Evolutionary conservation across 1,140 invertebrate species (phyloP).

Genomic region (Leptinotarsa undecemlineata): DNA sequence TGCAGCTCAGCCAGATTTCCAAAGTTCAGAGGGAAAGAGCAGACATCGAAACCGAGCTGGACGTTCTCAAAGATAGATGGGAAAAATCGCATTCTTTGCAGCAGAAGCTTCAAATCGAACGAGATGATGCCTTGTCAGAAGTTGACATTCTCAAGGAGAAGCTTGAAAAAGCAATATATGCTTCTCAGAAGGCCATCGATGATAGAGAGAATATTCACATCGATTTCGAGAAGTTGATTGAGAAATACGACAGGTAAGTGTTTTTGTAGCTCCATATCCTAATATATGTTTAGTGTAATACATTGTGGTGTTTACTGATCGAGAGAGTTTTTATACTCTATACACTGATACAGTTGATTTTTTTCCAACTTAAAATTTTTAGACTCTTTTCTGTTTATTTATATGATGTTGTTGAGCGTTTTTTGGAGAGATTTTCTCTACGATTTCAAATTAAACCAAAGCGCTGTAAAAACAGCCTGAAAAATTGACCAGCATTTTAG

Average conservation of each 20-base stretch:
- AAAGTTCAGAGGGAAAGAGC: slow-evolving; percentile 86
- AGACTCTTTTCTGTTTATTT: too few species aligned
- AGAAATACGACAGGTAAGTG: slow-evolving; percentile 88
- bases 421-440: too few species aligned
- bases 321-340: neutral
- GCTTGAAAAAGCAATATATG: slow-evolving; percentile 81
- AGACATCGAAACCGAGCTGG: slow-evolving; percentile 79
- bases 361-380: neutral
- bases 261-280: neutral
- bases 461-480: too few species aligned
- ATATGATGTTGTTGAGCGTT: too few species aligned
- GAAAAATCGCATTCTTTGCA: slow-evolving; percentile 83
- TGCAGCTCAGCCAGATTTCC: slow-evolving; percentile 75
- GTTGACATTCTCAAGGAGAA: slow-evolving; percentile 87
- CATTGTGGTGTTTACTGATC: too few species aligned
- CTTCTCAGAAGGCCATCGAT: slow-evolving; percentile 79
- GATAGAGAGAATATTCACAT: slow-evolving; percentile 86
- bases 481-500: too few species aligned
- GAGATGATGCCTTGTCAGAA: slow-evolving; percentile 82
- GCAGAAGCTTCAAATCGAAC: slow-evolving; percentile 85
- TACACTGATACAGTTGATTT: slow-evolving; percentile 16
- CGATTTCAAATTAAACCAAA: too few species aligned
- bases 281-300: neutral
- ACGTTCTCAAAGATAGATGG: slow-evolving; percentile 83
- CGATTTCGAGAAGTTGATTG: slow-evolving; percentile 89